phyloP scores from a whole-genome alignment of 2,797 vertebrate genomes.

The Benthosema pterotum region DNA sequence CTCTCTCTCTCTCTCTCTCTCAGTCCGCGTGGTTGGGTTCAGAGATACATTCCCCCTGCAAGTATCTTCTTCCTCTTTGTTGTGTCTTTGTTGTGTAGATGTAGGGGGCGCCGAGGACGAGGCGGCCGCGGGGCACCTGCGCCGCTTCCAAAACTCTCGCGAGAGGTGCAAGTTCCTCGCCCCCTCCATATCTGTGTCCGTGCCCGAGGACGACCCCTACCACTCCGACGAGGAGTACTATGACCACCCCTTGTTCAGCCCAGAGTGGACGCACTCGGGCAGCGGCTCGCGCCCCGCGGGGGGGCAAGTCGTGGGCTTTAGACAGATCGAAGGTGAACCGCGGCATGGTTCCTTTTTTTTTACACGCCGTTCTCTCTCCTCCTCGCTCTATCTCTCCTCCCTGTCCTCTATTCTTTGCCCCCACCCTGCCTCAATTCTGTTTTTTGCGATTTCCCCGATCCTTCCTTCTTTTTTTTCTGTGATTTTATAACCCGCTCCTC shows the following conservation, averaged over 20 bases:
- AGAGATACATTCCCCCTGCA: constrained; percentile 89
- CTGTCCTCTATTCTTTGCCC: constrained; percentile 31
- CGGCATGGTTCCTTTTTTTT: constrained; percentile 89
- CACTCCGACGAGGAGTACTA: constrained; percentile 93
- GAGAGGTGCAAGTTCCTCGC: constrained; percentile 89
- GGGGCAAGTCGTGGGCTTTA: constrained; percentile 90
- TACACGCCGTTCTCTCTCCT: constrained; percentile 58
- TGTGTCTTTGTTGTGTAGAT: constrained; percentile 93
- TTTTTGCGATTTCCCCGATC: constrained; percentile 21
- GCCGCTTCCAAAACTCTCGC: constrained; percentile 85
- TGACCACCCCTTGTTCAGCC: constrained; percentile 97
- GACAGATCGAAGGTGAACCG: constrained; percentile 93
- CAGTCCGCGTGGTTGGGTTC: constrained; percentile 66
- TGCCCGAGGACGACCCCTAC: constrained; percentile 93
- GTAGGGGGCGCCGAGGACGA: constrained; percentile 94
- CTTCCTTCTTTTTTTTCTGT: constrained; percentile 50
- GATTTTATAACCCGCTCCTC: constrained; percentile 70
- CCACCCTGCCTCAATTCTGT: constrained; percentile 31
- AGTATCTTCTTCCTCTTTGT: constrained; percentile 87
- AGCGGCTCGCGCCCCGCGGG: constrained; percentile 83
- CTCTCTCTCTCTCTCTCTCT: constrained; percentile 8
- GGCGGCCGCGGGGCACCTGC: constrained; percentile 90
- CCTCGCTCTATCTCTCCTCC: constrained; percentile 33
- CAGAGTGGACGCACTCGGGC: constrained; percentile 90
- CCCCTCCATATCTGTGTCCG: constrained; percentile 95